Evolutionary conservation across 92 coral and sea anemone genomes (phyloP).

Genomic region (Siderastrea radians): DNA sequence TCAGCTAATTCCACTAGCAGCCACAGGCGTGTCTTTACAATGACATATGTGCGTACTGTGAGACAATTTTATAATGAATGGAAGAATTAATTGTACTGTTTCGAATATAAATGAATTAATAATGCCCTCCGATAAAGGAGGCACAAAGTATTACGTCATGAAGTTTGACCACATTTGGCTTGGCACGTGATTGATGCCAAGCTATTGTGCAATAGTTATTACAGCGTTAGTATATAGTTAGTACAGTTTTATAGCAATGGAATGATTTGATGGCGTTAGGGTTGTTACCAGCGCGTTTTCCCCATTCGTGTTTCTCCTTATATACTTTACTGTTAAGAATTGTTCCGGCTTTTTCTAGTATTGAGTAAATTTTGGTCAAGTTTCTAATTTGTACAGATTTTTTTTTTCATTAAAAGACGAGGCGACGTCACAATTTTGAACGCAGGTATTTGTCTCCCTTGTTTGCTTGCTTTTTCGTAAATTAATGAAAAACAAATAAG

Average conservation of each 20-base stretch:
- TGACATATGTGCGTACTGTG: neutral
- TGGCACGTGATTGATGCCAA: neutral
- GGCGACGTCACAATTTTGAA: neutral
- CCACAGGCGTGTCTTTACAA: neutral
- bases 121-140: neutral
- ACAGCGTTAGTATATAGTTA: neutral
- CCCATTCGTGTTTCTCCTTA: neutral
- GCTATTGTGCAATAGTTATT: neutral
- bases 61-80: conserved; percentile 24
- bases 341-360: neutral
- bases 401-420: neutral
- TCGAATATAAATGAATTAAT: conserved; percentile 17
- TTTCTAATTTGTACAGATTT: conserved; percentile 29
- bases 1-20: neutral
- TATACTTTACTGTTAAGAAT: neutral
- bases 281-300: neutral
- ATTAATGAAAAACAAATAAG: neutral
- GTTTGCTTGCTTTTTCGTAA: conserved; percentile 2
- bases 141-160: conserved; percentile 5
- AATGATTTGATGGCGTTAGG: neutral
- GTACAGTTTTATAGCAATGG: conserved; percentile 5
- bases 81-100: conserved; percentile 7
- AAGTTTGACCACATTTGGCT: conserved; percentile 30
- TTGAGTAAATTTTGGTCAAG: conserved; percentile 15
- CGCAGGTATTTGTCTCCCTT: neutral